A percentile compares a stretch with the other conserved stretches of the same genome.
phyloP scores from a whole-genome alignment of 2,888 invertebrate genomes.

The Lissonota sp. region DNA sequence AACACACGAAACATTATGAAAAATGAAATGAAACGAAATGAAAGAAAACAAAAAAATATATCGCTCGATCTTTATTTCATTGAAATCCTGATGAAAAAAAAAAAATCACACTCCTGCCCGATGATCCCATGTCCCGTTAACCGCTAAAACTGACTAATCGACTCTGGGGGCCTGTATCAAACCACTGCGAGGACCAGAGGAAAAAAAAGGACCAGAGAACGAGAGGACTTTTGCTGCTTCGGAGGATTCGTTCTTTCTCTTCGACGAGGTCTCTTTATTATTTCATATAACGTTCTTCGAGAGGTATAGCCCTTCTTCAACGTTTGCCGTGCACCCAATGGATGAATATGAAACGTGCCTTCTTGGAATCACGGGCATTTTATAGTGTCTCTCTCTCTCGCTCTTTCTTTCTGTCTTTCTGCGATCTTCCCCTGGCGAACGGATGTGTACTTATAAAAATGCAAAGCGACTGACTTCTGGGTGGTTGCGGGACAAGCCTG shows the following conservation, averaged over 20 bases:
- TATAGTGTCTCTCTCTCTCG: conserved; percentile 52
- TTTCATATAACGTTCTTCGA: conserved; percentile 11
- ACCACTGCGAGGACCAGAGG: background rate
- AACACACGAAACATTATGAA: conserved; percentile 64
- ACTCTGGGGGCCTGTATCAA: background rate
- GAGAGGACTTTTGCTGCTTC: background rate
- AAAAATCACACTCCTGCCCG: background rate
- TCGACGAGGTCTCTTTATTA: conserved; percentile 31
- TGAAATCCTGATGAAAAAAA: conserved; percentile 18
- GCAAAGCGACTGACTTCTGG: conserved; percentile 83
- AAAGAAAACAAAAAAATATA: conserved; percentile 40
- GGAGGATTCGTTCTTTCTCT: conserved; percentile 23
- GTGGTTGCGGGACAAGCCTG: conserved; percentile 83
- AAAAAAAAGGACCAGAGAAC: conserved; percentile 7
- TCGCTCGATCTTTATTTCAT: background rate
- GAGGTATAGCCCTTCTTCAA: conserved; percentile 7
- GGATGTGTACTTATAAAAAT: conserved; percentile 82
- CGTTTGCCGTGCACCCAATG: conserved; percentile 44
- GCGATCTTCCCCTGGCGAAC: conserved; percentile 40
- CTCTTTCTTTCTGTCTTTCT: conserved; percentile 42
- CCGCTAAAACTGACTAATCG: conserved; percentile 5
- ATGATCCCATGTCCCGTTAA: background rate
- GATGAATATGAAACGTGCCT: conserved; percentile 82
- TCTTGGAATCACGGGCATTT: conserved; percentile 74
- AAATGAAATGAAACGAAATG: conserved; percentile 50